Evolutionary conservation across 1,140 invertebrate species (phyloP), one percentile per base, ranked within the genome.

Genomic region (Lepidotrigona ventralis): DNA sequence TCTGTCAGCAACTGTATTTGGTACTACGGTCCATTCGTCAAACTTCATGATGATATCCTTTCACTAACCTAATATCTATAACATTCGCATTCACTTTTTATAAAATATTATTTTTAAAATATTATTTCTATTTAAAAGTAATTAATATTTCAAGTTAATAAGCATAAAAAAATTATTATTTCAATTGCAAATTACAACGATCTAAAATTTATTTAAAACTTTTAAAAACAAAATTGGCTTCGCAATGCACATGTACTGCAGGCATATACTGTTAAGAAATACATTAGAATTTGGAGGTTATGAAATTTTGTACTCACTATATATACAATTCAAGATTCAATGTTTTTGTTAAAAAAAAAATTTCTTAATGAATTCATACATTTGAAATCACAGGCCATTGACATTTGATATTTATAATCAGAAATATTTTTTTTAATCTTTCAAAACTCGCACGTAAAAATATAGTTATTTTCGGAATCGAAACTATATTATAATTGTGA

Each of bases 1-100:
- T 29, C 82, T 83, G 21, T 11, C 51, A 17, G 12, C 15, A 9
- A 83, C 77, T 19, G 68, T 79, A 58, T 83, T 83, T 9, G 58
- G 23, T 26, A 83, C 51, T 21, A 12, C 3, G 8, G 56, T n/a
- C 82, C 82, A 83, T 70, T 26, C 46, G 1, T 54, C 17, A 8
- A 39, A 53, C 4, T 63, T 17, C 81, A 83, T 83, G 4, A 1
- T 51, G 5, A 5, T 56, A 4, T 12, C 14, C 23, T 53, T n/a
- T 60, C 11, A 60, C 2, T n/a, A n/a, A n/a, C 23, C 23, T n/a
- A 33, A 26, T 33, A 2, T 60, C 26, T 33, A 3, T 26, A 51
- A 64, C 5, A 29, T n/a, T 15, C 15, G 5, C 12, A 64, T 4
- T 54, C 19, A 21, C 0, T 26, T 26, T n/a, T 63, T 63, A 63